Evolutionary conservation across 2,113 vertebrate genomes (phyloP).

Genomic region (Colossoma macropomum): DNA sequence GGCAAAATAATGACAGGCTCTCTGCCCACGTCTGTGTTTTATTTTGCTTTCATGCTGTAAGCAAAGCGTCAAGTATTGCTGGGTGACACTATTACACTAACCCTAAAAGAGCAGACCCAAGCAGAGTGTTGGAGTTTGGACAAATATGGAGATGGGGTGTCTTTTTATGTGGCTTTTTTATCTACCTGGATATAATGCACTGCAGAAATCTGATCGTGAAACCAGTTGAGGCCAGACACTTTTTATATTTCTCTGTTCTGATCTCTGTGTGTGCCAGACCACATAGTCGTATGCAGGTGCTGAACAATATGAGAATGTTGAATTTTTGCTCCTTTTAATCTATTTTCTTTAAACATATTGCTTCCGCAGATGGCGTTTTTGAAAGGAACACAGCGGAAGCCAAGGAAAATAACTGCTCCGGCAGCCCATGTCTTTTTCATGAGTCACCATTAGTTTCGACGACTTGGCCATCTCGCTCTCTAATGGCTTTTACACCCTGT

Average conservation of each 20-base stretch:
- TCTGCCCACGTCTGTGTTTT: constrained; percentile 53
- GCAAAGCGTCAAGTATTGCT: constrained; percentile 55
- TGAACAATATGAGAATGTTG: constrained; percentile 22
- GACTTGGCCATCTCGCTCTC: constrained; percentile 27
- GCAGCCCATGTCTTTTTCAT: constrained; percentile 25
- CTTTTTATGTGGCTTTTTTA: constrained; percentile 22
- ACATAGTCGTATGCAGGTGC: background rate
- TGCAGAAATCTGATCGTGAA: background rate
- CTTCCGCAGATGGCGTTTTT: constrained; percentile 34
- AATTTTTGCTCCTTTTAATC: constrained; percentile 26
- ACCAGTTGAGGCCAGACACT: constrained; percentile 19
- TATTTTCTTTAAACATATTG: constrained; percentile 20
- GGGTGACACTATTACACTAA: background rate
- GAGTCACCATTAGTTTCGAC: constrained; percentile 17
- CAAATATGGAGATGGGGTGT: background rate
- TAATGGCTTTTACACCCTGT: constrained; percentile 63
- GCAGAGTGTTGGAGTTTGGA: constrained; percentile 19
- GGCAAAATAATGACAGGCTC: constrained; percentile 63
- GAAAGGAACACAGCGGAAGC: constrained; percentile 42
- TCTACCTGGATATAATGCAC: constrained; percentile 3
- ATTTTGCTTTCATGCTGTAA: constrained; percentile 52
- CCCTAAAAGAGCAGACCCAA: background rate
- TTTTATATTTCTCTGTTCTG: constrained; percentile 41
- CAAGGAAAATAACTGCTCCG: constrained; percentile 39
- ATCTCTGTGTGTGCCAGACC: constrained; percentile 6